Evolutionary conservation across 2,113 vertebrate genomes (phyloP), one percentile per base, ranked within the genome.

Genomic region (Cottus gobio): DNA sequence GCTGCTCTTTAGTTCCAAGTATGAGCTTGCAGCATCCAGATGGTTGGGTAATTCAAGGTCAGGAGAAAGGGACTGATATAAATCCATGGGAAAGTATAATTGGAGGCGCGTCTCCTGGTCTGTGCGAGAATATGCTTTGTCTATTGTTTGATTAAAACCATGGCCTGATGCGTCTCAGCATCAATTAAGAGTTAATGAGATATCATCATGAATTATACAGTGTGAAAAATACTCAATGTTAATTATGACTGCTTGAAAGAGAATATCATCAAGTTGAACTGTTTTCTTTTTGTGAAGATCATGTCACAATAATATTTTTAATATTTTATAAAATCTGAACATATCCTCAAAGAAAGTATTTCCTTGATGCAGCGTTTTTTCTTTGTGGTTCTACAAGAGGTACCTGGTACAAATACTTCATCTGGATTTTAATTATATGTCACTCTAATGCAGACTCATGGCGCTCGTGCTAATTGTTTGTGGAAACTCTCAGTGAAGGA

Each of bases 381-480:
- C 30, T 72, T 37, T 68, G 58, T 58, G 58, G 76, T 67, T 70
- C 16, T 65, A 1, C 13, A 36, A 13, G 22, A 31, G 31, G n/a
- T 36, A 42, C 64, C 42, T 71, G 2, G 37, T 20, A 34, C 30
- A 70, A 20, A 15, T 66, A 56, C 24, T 80, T 70, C 63, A 75
- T 66, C 13, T 46, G 1, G 34, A 10, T 71, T 72, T 75, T 79
- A 81, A 79, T 81, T 65, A 60, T 8, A 52, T 64, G 28, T 67
- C 71, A 66, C 7, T 63, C 82, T 30, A 68, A 81, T 28, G 20
- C 46, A 57, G 57, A 37, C 36, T 64, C n/a, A 8, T 67, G 57
- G n/a, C 7, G 15, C 30, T 11, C 20, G 26, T 73, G 76, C 62
- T 91, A 89, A 91, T 89, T 90, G 79, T 90, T 90, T 90, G 71